Evolutionary conservation across 2,797 vertebrate genomes (phyloP), one percentile per base, ranked within the genome.

Genomic region (Chanos chanos): DNA sequence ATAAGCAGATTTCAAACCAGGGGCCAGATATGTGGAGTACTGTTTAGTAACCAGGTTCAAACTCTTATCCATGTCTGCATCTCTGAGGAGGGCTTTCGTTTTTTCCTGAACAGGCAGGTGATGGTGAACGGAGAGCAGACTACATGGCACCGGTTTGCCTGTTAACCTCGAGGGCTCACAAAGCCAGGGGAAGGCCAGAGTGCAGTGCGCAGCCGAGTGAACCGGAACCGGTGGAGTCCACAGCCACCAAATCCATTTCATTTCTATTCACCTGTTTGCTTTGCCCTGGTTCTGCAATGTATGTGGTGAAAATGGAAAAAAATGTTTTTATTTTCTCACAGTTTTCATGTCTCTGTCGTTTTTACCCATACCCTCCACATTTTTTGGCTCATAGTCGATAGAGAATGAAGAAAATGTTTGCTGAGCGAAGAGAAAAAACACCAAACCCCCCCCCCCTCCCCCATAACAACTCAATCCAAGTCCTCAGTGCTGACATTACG

Each of bases 141-240:
- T 64, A 60, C 40, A 41, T 22, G 75, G 70, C 75, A 74, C 75
- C 73, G 73, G 56, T 61, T 61, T 34, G 63, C 66, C 69, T 64
- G 71, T 70, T 73, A 71, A 70, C 74, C 74, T 74, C 74, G 53
- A 71, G 67, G 56, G 64, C 41, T 43, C 67, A 61, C 51, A 50
- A 68, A 73, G 49, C 9, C 25, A 56, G 53, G 72, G 57, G 58
- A 63, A 54, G 55, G 54, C 51, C 63, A 45, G 39, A 60, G 21
- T 27, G 24, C 63, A 66, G 55, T 60, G 71, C 61, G 55, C 44
- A 55, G 16, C 41, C 56, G 66, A 68, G 68, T 72, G 71, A 70
- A 41, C 63, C 73, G 61, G 61, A 71, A 72, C 67, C 48, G 47
- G 27, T 41, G 31, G 37, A 43, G 33, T 33, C 19, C 64, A 13